These are phyloP conservation scores for Prolemur simus DNA, from an alignment of 2,113 vertebrate species.

Conservation along the genomic window DNA sequence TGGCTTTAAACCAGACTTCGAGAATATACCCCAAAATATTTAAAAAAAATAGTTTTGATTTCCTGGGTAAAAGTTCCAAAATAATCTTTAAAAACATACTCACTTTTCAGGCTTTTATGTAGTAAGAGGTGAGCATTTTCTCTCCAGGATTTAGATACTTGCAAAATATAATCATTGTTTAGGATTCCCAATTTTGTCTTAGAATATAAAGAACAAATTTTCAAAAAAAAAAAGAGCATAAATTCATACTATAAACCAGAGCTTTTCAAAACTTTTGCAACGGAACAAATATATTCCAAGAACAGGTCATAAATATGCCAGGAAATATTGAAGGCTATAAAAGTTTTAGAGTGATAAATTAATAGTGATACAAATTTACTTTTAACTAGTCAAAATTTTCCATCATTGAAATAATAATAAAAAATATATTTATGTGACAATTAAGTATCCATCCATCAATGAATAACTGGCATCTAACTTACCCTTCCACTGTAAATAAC, in stretches of 20 bases:
- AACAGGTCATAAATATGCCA: slow-evolving; percentile 22
- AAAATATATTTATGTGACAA: background rate
- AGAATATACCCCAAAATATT: background rate
- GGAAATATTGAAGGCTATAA: background rate
- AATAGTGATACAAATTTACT: background rate
- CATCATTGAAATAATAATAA: slow-evolving; percentile 44
- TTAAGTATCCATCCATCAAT: background rate
- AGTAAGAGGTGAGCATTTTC: background rate
- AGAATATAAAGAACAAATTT: background rate
- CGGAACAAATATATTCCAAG: background rate
- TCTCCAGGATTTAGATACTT: background rate
- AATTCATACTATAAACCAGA: background rate
- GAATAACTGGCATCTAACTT: background rate
- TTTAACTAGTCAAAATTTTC: slow-evolving; percentile 14
- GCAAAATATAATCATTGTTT: background rate
- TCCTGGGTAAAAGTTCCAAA: background rate
- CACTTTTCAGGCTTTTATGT: background rate
- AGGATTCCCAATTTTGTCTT: background rate
- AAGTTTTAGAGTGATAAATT: slow-evolving; percentile 32
- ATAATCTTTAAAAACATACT: background rate
- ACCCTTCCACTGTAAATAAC: background rate
- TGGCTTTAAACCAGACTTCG: background rate
- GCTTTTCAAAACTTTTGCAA: slow-evolving; percentile 7
- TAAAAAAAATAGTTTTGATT: background rate
- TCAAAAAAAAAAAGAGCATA: background rate